Evolutionary conservation across 2,113 vertebrate species (phyloP).

Genomic region (Sylvilagus bachmani): DNA sequence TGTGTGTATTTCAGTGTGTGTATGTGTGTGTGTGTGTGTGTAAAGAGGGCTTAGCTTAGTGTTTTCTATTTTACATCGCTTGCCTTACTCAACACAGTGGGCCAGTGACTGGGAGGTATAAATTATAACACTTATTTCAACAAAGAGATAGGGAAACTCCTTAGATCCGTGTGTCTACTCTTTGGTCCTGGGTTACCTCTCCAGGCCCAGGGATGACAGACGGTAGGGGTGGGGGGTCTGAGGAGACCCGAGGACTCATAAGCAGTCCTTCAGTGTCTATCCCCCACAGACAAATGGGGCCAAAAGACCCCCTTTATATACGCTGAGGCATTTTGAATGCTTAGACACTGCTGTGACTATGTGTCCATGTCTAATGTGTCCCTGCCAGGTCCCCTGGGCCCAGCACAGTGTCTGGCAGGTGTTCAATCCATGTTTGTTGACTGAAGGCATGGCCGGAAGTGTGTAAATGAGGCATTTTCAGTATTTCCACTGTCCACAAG

Average conservation of each 20-base stretch:
- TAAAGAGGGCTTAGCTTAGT: constrained; percentile 9
- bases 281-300: background rate
- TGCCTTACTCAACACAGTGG: background rate
- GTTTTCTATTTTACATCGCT: background rate
- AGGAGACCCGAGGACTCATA: background rate
- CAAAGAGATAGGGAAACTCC: background rate
- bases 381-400: background rate
- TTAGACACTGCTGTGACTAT: background rate
- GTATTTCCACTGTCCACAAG: constrained; percentile 63
- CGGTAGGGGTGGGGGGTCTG: background rate
- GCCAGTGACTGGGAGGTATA: background rate
- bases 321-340: background rate
- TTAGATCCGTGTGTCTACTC: background rate
- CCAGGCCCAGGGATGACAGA: background rate
- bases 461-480: constrained; percentile 41
- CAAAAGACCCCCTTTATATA: background rate
- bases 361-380: background rate
- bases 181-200: background rate
- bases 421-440: constrained; percentile 54
- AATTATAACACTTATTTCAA: constrained; percentile 38
- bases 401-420: constrained; percentile 26
- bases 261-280: constrained; percentile 1
- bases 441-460: constrained; percentile 57
- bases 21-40: background rate
- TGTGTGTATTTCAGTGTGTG: background rate